Conservation (phyloP, 1,140 invertebrate species). For the Atta colombica region DNA sequence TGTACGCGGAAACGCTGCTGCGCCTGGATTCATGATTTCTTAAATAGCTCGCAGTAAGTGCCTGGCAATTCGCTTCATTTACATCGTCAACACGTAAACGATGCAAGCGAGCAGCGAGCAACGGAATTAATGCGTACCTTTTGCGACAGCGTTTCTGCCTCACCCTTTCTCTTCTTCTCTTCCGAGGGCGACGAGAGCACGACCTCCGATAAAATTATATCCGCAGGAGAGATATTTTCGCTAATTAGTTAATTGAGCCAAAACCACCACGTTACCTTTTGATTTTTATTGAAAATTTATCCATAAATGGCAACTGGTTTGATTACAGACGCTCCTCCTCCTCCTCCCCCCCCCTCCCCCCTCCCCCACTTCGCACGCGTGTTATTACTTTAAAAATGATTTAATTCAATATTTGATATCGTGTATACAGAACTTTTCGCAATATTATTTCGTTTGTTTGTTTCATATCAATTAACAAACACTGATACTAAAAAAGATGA, state of each 20-base stretch:
- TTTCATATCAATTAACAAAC: constrained; percentile 63
- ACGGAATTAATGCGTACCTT: constrained; percentile 51
- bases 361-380: not conserved
- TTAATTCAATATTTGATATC: constrained; percentile 63
- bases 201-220: constrained; percentile 36
- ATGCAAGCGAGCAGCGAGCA: constrained; percentile 35
- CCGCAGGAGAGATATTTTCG: constrained; percentile 19
- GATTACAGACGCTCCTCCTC: constrained; percentile 32
- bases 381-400: constrained; percentile 57
- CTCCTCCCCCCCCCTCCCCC: too few species aligned
- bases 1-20: constrained; percentile 7
- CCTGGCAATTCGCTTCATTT: constrained; percentile 61
- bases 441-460: constrained; percentile 59
- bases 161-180: not conserved
- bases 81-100: constrained; percentile 62
- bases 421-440: constrained; percentile 46
- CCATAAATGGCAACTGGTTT: constrained; percentile 28
- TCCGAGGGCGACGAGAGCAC: not conserved
- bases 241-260: constrained; percentile 41
- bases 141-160: constrained; percentile 21
- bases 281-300: constrained; percentile 50
- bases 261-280: constrained; percentile 1
- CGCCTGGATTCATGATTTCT: constrained; percentile 54
- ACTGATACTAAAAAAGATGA: constrained; percentile 48
- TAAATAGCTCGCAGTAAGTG: constrained; percentile 61